Conservation (phyloP, 2,113 vertebrate genomes). For the Neopipo cinnamomea region DNA sequence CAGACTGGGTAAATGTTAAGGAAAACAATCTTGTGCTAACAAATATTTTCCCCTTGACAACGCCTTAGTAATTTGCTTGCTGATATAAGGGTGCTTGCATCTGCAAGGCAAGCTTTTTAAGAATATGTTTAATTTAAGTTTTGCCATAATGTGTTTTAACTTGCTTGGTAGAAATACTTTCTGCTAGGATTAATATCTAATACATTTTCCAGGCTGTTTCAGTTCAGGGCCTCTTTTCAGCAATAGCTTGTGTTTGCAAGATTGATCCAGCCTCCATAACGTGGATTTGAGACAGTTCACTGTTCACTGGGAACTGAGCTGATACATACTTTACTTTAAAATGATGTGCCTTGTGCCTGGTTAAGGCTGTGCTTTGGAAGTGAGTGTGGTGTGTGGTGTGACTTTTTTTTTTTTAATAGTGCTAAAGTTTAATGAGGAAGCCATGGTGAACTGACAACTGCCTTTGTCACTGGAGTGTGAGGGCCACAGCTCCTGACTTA, state of each 20-base stretch:
- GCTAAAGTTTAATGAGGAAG: background rate
- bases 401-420: background rate
- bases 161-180: constrained; percentile 69
- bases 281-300: constrained; percentile 86
- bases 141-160: constrained; percentile 73
- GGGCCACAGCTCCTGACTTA: background rate
- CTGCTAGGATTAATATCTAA: constrained; percentile 78
- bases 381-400: background rate
- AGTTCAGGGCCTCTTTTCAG: constrained; percentile 82
- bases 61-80: constrained; percentile 64
- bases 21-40: constrained; percentile 34
- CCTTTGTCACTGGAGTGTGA: constrained; percentile 13
- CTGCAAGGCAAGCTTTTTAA: constrained; percentile 65
- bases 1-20: constrained; percentile 33
- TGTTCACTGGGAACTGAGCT: constrained; percentile 79
- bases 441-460: background rate
- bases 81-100: constrained; percentile 50
- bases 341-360: constrained; percentile 42
- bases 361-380: constrained; percentile 19
- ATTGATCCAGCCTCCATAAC: constrained; percentile 79
- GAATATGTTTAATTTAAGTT: constrained; percentile 70
- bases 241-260: constrained; percentile 79
- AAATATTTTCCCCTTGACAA: constrained; percentile 59
- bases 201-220: constrained; percentile 85
- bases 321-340: constrained; percentile 69